Evolutionary conservation across 2,113 vertebrate genomes (phyloP).

Genomic region (Alouatta palliata): DNA sequence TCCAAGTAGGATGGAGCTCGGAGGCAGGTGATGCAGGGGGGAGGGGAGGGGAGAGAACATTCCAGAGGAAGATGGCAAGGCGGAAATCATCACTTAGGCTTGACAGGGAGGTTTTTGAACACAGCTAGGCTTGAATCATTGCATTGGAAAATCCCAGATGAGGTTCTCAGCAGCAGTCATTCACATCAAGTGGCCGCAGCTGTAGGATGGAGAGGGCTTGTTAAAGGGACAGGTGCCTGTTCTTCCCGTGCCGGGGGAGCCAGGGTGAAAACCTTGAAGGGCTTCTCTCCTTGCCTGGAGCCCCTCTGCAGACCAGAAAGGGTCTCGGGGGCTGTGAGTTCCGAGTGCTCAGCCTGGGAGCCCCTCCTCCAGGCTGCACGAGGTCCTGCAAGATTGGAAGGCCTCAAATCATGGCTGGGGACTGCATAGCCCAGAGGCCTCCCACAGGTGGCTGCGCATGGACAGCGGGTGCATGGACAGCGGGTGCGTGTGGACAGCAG

Average conservation of each 20-base stretch:
- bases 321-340: not conserved
- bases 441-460: not conserved
- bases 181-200: not conserved
- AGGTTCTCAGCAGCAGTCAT: not conserved
- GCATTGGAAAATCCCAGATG: not conserved
- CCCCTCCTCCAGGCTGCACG: not conserved
- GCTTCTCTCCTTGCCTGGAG: not conserved
- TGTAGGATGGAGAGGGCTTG: not conserved
- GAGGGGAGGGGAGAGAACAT: not conserved
- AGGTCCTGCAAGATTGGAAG: not conserved
- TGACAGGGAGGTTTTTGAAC: not conserved
- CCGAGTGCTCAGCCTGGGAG: not conserved
- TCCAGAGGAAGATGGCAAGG: not conserved
- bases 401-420: not conserved
- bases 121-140: not conserved
- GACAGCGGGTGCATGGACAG: not conserved
- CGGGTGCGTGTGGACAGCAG: not conserved
- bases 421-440: not conserved
- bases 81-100: not conserved
- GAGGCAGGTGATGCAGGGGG: not conserved
- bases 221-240: not conserved
- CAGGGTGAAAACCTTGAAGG: not conserved
- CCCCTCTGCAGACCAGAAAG: not conserved
- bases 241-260: fast-evolving
- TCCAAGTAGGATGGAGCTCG: not conserved